These are phyloP conservation scores for Pygmarrhopalites habei DNA, from an alignment of 1,140 invertebrate species.

Conservation along the genomic window DNA sequence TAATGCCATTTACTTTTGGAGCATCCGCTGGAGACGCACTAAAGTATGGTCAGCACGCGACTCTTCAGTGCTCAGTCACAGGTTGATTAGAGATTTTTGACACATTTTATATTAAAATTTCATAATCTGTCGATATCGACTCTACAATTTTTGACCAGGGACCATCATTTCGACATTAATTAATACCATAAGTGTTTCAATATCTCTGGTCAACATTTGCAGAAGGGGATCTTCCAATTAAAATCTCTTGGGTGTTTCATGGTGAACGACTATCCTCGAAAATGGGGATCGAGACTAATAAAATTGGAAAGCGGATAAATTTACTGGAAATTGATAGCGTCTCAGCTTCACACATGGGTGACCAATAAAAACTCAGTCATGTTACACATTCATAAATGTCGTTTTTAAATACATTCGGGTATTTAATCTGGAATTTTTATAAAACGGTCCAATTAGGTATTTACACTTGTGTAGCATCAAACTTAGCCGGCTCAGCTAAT, in stretches of 20 bases:
- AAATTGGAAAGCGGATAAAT: constrained; percentile 50
- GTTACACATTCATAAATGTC: too few species aligned
- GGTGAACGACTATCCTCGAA: constrained; percentile 13
- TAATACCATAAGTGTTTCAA: too few species aligned
- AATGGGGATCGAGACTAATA: constrained; percentile 37
- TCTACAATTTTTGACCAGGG: too few species aligned
- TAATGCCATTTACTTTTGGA: constrained; percentile 56
- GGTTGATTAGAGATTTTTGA: too few species aligned
- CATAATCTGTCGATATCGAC: too few species aligned
- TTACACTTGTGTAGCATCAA: constrained; percentile 65
- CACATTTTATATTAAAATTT: too few species aligned
- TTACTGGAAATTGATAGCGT: constrained; percentile 69
- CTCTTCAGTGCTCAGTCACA: constrained; percentile 36
- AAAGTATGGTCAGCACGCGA: constrained; percentile 30
- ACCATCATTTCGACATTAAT: too few species aligned
- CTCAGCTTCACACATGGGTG: constrained; percentile 42
- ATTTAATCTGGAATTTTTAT: too few species aligned
- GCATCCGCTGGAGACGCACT: constrained; percentile 49
- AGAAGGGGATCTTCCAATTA: constrained; percentile 37
- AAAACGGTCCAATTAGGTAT: constrained; percentile 64
- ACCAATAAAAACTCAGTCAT: too few species aligned
- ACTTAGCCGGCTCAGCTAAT: constrained; percentile 55
- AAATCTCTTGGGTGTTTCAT: constrained; percentile 30
- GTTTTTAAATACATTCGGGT: too few species aligned
- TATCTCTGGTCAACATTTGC: too few species aligned